Conservation (phyloP, 2,888 invertebrate species). For the Elegia similella region DNA sequence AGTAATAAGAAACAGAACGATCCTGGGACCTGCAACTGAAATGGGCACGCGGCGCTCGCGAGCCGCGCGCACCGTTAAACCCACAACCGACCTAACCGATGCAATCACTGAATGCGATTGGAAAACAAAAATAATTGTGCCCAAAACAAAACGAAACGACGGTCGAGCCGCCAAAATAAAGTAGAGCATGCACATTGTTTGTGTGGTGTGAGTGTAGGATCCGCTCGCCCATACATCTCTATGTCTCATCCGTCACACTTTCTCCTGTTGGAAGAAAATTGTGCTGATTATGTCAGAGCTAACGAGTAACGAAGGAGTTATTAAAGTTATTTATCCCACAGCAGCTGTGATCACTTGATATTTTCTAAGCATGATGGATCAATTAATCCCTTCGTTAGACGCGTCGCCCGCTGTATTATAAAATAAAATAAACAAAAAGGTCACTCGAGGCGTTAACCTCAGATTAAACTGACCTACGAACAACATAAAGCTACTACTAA, state of each 20-base stretch:
- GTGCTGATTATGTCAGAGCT: slow-evolving; percentile 50
- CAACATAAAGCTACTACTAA: slow-evolving; percentile 80
- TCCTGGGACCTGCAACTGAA: slow-evolving; percentile 56
- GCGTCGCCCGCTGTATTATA: slow-evolving; percentile 47
- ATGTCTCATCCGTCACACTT: slow-evolving; percentile 63
- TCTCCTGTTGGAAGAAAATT: slow-evolving; percentile 64
- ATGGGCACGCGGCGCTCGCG: slow-evolving; percentile 32
- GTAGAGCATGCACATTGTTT: slow-evolving; percentile 61
- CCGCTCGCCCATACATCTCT: slow-evolving; percentile 77
- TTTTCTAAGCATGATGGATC: slow-evolving; percentile 23
- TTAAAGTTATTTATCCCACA: slow-evolving; percentile 24
- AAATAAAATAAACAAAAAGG: slow-evolving; percentile 44
- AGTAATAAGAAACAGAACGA: slow-evolving; percentile 41
- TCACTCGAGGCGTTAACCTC: slow-evolving; percentile 53
- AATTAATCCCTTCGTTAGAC: slow-evolving; percentile 32
- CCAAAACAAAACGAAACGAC: slow-evolving; percentile 60
- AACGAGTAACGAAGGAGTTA: slow-evolving; percentile 36
- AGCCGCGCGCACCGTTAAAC: slow-evolving; percentile 43
- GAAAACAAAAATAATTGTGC: slow-evolving; percentile 62
- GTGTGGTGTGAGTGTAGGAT: slow-evolving; percentile 58
- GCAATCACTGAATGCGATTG: slow-evolving; percentile 81
- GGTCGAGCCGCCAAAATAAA: slow-evolving; percentile 48
- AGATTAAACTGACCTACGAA: slow-evolving; percentile 66
- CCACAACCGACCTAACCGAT: slow-evolving; percentile 55
- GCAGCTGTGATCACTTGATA: neutral